phyloP scores from a whole-genome alignment of 2,888 invertebrate species.

The Nasonia oneida region DNA sequence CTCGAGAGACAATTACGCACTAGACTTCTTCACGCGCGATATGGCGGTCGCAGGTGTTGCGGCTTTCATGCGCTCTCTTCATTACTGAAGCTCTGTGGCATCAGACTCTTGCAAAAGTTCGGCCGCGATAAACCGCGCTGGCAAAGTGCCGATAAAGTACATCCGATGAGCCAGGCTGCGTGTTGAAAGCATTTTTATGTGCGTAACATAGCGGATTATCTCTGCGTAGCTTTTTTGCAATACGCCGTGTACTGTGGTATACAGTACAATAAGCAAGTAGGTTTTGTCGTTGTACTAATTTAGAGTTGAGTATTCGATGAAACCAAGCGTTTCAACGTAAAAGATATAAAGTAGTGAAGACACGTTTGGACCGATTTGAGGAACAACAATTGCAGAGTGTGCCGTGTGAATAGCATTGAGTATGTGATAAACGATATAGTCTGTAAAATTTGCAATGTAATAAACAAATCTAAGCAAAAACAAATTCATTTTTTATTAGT shows the following conservation, averaged over 20 bases:
- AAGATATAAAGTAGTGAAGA: too few relatives aligned
- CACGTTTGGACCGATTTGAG: too few relatives aligned
- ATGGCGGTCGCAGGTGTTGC: background rate
- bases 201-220: background rate
- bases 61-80: constrained; percentile 1
- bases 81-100: background rate
- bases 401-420: too few relatives aligned
- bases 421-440: too few relatives aligned
- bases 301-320: too few relatives aligned
- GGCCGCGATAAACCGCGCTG: background rate
- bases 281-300: background rate
- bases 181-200: background rate
- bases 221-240: background rate
- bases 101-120: background rate
- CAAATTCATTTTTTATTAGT: too few relatives aligned
- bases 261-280: background rate
- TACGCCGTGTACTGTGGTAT: background rate
- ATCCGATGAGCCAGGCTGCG: background rate
- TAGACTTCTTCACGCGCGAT: background rate
- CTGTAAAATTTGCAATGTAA: background rate
- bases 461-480: too few relatives aligned
- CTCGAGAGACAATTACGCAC: background rate
- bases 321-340: too few relatives aligned
- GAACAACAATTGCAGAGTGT: too few relatives aligned
- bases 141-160: background rate